phyloP scores from a whole-genome alignment of 2,888 invertebrate species.

The Bugula neritina region DNA sequence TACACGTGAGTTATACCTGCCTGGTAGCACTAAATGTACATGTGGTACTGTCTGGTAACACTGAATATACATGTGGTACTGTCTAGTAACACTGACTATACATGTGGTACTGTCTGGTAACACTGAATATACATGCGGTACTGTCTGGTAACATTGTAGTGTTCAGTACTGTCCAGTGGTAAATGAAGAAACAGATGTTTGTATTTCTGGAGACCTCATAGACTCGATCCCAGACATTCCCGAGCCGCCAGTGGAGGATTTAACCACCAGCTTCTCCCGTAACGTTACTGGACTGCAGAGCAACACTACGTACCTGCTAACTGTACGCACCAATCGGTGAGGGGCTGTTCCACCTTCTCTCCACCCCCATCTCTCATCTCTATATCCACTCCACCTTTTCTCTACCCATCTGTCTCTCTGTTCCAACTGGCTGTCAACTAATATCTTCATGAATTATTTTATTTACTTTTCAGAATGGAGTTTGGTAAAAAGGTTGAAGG shows the following conservation, averaged over 20 bases:
- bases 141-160: not conserved
- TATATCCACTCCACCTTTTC: no score
- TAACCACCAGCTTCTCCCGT: not conserved
- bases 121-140: not conserved
- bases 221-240: not conserved
- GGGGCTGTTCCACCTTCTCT: no score
- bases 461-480: no score
- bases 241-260: not conserved
- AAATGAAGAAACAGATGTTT: not conserved
- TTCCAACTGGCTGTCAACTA: no score
- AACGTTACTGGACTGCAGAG: not conserved
- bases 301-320: not conserved
- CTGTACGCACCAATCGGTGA: not conserved
- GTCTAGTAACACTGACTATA: not conserved
- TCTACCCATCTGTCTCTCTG: no score
- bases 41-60: not conserved
- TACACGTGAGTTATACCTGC: slow-evolving; percentile 32
- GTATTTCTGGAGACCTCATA: not conserved
- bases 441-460: no score
- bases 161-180: not conserved
- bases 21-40: not conserved
- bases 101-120: not conserved
- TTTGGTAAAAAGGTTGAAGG: not conserved
- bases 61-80: not conserved
- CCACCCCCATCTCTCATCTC: no score